Conservation (phyloP, 1,140 invertebrate species). For the Coelopa frigida region DNA sequence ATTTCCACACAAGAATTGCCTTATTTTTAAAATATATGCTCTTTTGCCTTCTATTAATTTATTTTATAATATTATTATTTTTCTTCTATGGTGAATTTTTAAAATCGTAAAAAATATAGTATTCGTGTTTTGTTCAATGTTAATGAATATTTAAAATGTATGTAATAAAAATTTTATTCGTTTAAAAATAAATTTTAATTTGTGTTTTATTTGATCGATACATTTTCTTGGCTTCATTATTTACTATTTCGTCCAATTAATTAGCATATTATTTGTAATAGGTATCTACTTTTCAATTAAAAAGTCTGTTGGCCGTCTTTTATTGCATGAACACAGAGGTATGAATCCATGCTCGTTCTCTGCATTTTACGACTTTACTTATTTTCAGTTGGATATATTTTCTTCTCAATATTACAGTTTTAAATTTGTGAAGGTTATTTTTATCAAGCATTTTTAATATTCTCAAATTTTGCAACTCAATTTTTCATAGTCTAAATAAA, state of each 20-base stretch:
- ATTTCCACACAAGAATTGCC: too few species aligned
- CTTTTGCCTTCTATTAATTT: too few species aligned
- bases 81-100: too few species aligned
- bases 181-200: too few species aligned
- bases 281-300: neutral
- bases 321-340: too few species aligned
- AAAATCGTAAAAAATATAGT: too few species aligned
- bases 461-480: conserved; percentile 1
- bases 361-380: neutral
- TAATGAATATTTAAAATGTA: too few species aligned
- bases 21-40: too few species aligned
- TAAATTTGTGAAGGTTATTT: neutral
- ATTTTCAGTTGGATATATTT: neutral
- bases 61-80: too few species aligned
- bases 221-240: conserved; percentile 2
- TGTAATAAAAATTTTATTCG: too few species aligned
- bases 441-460: neutral
- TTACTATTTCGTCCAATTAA: neutral
- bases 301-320: neutral
- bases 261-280: neutral
- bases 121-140: too few species aligned
- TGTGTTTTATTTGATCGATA: neutral
- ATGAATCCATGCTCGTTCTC: neutral
- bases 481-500: conserved; percentile 10
- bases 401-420: conserved; percentile 4